These are phyloP conservation scores for Nycticryphes semicollaris DNA, from an alignment of 2,113 vertebrate species.

Conservation along the genomic window DNA sequence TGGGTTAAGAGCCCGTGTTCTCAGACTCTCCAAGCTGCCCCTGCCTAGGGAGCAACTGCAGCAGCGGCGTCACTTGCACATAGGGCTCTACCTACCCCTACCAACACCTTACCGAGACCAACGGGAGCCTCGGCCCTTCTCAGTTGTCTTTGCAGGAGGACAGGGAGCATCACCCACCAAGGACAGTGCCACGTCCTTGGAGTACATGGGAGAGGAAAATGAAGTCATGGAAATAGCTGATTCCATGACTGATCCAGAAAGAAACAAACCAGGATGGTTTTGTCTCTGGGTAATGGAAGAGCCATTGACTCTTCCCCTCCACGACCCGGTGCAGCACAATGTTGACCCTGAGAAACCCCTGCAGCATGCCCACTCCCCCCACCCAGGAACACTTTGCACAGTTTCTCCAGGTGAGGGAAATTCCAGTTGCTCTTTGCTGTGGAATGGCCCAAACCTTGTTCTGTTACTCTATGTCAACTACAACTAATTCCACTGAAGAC, in stretches of 20 bases:
- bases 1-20: rapidly evolving
- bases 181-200: background rate
- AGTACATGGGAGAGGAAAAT: background rate
- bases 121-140: background rate
- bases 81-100: rapidly evolving
- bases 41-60: background rate
- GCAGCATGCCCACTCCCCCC: rapidly evolving
- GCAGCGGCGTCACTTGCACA: background rate
- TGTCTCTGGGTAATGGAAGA: background rate
- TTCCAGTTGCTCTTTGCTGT: background rate
- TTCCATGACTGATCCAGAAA: background rate
- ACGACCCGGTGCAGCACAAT: background rate
- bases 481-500: background rate
- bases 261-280: background rate
- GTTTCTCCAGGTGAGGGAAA: background rate
- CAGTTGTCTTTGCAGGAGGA: background rate
- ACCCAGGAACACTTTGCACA: too few species aligned
- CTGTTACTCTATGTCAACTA: background rate
- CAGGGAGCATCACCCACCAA: rapidly evolving
- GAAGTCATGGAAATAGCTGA: background rate
- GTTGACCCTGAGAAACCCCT: background rate
- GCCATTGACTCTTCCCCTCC: background rate
- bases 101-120: background rate
- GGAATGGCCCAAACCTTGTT: background rate
- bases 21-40: background rate